Evolutionary conservation across 2,888 invertebrate genomes (phyloP), one percentile per base, ranked within the genome.

Genomic region (Eustalomyia histrio): DNA sequence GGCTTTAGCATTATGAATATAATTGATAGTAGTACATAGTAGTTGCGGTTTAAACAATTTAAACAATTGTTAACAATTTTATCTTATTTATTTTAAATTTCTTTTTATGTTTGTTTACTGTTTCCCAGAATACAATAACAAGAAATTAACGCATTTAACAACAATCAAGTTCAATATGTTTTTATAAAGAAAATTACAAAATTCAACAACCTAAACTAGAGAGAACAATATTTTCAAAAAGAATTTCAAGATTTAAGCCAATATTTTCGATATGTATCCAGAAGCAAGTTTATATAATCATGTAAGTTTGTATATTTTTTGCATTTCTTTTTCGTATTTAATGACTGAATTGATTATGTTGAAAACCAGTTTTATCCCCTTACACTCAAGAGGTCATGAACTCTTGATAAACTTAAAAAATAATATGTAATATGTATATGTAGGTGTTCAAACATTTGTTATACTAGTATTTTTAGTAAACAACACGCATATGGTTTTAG

Each of bases 351-450:
- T n/a, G n/a, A 21, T 6, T 29, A 29, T 29, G 29, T 29, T 6
- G 29, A n/a, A 53, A 78, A 69, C 68, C 58, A 9, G 79, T 64
- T 74, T 58, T 68, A 17, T 63, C 7, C 1, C 17, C 14, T n/a
- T n/a, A 24, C 16, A 58, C 21, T 50, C n/a, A 24, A 69, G 58
- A 60, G 74, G 43, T 74, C 64, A 69, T 65, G 69, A 79, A 74
- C 79, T 74, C 55, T 21, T 18, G 39, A 17, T 17, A 17, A 1
- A 16, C 21, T 16, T 50, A 21, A 39, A 17, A 24, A 60, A 52
- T 35, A 39, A 29, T 12, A 24, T 50, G n/a, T n/a, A n/a, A n/a
- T n/a, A n/a, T n/a, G n/a, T n/a, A n/a, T n/a, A n/a, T n/a, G n/a
- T 76, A 68, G 29, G 29, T 57, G 17, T 58, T 18, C 14, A 18